phyloP scores from a whole-genome alignment of 2,113 vertebrate genomes.

The Symphodus melops region DNA sequence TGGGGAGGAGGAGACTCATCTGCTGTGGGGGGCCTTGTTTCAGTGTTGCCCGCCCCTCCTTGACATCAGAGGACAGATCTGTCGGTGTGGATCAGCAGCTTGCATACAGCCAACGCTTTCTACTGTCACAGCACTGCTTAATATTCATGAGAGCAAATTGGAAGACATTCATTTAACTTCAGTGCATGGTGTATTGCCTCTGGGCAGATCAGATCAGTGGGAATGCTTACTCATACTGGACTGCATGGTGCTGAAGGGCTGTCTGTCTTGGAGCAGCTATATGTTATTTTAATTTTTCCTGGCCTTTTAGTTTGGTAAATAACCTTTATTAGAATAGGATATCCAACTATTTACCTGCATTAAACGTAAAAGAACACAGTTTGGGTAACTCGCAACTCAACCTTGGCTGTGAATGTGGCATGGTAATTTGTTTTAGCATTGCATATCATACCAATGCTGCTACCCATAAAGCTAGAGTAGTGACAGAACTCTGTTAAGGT shows the following conservation, averaged over 20 bases:
- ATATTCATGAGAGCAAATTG: slow-evolving; percentile 91
- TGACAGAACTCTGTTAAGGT: slow-evolving; percentile 41
- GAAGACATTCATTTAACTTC: slow-evolving; percentile 85
- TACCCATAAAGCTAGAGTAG: slow-evolving; percentile 14
- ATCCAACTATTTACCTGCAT: slow-evolving; percentile 11
- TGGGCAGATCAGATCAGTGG: slow-evolving; percentile 79
- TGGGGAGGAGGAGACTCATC: slow-evolving; percentile 56
- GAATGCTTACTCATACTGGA: slow-evolving; percentile 77
- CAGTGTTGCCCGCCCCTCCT: slow-evolving; percentile 59
- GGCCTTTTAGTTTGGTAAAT: not conserved
- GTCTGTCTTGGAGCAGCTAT: slow-evolving; percentile 28
- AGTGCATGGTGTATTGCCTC: slow-evolving; percentile 77
- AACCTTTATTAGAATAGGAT: not conserved
- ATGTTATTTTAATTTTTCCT: slow-evolving; percentile 27
- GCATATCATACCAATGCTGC: slow-evolving; percentile 24
- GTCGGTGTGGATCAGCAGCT: slow-evolving; percentile 80
- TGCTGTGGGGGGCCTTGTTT: slow-evolving; percentile 65
- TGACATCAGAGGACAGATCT: slow-evolving; percentile 84
- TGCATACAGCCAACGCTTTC: slow-evolving; percentile 72
- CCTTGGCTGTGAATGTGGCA: slow-evolving; percentile 16
- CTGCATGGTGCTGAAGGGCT: slow-evolving; percentile 33
- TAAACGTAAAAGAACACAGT: not conserved
- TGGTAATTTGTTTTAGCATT: slow-evolving; percentile 1
- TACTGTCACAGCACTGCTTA: slow-evolving; percentile 83
- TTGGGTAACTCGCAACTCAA: too few relatives aligned